These are phyloP conservation scores for Aplocera efformata DNA, from an alignment of 2,888 invertebrate species.

Conservation along the genomic window DNA sequence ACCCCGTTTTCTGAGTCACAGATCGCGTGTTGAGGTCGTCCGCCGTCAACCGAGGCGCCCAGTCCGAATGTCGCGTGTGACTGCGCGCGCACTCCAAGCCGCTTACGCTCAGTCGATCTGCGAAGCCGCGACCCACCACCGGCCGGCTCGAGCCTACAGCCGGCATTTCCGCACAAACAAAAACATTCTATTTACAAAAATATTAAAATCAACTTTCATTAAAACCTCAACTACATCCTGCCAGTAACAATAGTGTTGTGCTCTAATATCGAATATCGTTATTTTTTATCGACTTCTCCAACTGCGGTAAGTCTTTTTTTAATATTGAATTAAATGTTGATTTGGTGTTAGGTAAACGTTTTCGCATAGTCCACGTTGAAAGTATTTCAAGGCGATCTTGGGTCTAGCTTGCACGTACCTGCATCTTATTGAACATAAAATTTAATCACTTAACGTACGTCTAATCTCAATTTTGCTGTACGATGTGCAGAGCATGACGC, in stretches of 20 bases:
- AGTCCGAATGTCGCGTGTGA: slow-evolving; percentile 45
- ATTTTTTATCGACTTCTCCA: slow-evolving; percentile 19
- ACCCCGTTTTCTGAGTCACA: slow-evolving; percentile 25
- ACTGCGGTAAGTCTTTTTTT: slow-evolving; percentile 56
- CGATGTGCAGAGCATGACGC: slow-evolving; percentile 3
- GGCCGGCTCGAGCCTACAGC: slow-evolving; percentile 41
- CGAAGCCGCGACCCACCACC: slow-evolving; percentile 57
- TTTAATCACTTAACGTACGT: slow-evolving; percentile 29
- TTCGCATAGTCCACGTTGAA: slow-evolving; percentile 73
- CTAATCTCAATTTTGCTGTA: slow-evolving; percentile 19
- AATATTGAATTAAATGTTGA: slow-evolving; percentile 53
- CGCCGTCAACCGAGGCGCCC: slow-evolving; percentile 24
- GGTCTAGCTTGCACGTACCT: slow-evolving; percentile 38
- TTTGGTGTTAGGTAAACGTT: slow-evolving; percentile 63
- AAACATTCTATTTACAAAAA: slow-evolving; percentile 29
- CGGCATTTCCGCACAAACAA: slow-evolving; percentile 33
- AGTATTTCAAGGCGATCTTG: slow-evolving; percentile 79
- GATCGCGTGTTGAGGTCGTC: slow-evolving; percentile 43
- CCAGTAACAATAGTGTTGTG: slow-evolving; percentile 30
- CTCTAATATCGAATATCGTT: slow-evolving; percentile 18
- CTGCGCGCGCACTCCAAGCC: slow-evolving; percentile 49
- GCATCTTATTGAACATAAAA: slow-evolving; percentile 35
- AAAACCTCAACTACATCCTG: no score
- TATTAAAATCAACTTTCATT: slow-evolving; percentile 13
- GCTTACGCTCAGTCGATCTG: slow-evolving; percentile 67